phyloP scores from a whole-genome alignment of 1,140 invertebrate genomes.

The Ceratina japonica region DNA sequence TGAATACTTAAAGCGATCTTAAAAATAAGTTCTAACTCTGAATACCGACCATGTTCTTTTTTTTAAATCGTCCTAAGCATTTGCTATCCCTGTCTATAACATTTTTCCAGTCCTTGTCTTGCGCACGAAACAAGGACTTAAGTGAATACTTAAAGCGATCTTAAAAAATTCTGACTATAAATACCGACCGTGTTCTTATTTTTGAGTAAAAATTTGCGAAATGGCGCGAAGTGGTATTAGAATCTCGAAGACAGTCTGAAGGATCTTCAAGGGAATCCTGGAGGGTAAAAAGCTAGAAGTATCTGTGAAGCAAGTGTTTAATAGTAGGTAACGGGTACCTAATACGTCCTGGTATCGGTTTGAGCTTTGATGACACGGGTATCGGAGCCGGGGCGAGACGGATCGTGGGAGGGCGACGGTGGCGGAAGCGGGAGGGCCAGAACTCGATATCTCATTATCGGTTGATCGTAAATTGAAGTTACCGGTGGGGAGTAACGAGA shows the following conservation, averaged over 20 bases:
- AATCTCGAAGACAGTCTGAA: background rate
- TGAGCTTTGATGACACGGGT: constrained; percentile 42
- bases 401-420: constrained; percentile 1
- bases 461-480: constrained; percentile 65
- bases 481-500: constrained; percentile 66
- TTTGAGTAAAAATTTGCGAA: too few relatives aligned
- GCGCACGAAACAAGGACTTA: too few relatives aligned
- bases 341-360: constrained; percentile 40
- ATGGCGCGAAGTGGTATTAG: too few relatives aligned
- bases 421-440: constrained; percentile 26
- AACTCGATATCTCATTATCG: constrained; percentile 69
- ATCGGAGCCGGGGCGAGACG: background rate
- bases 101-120: too few relatives aligned
- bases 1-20: too few relatives aligned
- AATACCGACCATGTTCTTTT: too few relatives aligned
- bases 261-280: background rate
- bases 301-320: constrained; percentile 21
- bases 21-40: too few relatives aligned
- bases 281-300: background rate
- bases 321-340: constrained; percentile 45
- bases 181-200: too few relatives aligned
- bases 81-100: too few relatives aligned
- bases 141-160: too few relatives aligned
- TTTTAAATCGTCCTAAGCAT: too few relatives aligned
- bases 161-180: too few relatives aligned